Base-by-base conservation (phyloP, 2,888 invertebrate species). In the Hylaea fasciaria region DNA sequence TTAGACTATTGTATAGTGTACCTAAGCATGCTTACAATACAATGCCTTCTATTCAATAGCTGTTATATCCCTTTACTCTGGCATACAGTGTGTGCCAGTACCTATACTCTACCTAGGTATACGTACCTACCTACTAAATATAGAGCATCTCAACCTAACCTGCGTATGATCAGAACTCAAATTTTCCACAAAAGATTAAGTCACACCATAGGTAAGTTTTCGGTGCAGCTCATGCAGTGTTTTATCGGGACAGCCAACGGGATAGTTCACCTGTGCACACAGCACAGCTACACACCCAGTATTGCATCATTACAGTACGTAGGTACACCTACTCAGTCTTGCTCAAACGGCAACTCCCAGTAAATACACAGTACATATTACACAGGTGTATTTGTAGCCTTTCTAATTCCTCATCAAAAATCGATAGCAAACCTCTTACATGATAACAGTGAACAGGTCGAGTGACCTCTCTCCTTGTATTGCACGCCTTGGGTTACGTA, bases 291-390 rank as follows among this genome's bases (percentile, higher is more conserved):
- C 82, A 87, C 85, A 86, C 78, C 77, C 68, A 74, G 69, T 62
- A 63, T 86, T 85, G 81, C 84, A 80, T 79, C 78, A 86, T 40
- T 29, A 29, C 3, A 14, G 1, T 5, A 28, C 10, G 10, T n/a
- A n/a, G n/a, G n/a, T n/a, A n/a, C 9, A 32, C 22, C 32, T 39
- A 49, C 49, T 35, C 14, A 49, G 56, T 75, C 67, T 89, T 87
- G 83, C 84, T 86, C 76, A 87, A 87, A 78, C 80, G 73, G 73
- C 74, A 73, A 74, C 80, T 77, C 77, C 77, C 79, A 64, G 70
- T 76, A 78, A 76, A 74, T 73, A 70, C 68, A 70, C 68, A 78
- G 76, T 66, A 72, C 81, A 84, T 83, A 72, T 85, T 87, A 87
- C 76, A 80, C 51, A 28, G 68, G 74, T 64, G 64, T 63, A 65